These are phyloP conservation scores for Lasioglossum calceatum DNA, from an alignment of 2,888 invertebrate genomes.

Conservation along the genomic window DNA sequence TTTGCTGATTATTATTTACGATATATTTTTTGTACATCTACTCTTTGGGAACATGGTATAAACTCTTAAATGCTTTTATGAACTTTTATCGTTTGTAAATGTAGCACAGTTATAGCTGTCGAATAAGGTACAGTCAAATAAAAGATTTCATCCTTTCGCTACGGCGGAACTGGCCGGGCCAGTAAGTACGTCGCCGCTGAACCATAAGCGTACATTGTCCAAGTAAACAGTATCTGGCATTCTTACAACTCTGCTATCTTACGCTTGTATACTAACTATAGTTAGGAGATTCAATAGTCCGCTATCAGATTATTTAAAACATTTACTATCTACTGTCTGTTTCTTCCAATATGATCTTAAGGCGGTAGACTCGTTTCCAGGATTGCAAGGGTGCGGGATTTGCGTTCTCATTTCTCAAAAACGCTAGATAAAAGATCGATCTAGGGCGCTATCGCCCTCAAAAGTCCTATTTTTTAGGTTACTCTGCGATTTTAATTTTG, in stretches of 20 bases:
- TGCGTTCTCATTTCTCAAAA: too few relatives aligned
- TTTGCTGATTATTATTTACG: background rate
- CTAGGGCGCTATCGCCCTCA: too few relatives aligned
- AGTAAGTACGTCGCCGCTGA: background rate
- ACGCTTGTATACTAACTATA: background rate
- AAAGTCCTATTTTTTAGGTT: too few relatives aligned
- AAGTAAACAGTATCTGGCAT: background rate
- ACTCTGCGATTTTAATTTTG: too few relatives aligned
- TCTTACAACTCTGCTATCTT: background rate
- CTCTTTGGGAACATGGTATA: too few relatives aligned
- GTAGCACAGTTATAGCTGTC: background rate
- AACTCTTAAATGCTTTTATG: too few relatives aligned
- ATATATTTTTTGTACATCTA: background rate
- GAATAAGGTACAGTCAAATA: too few relatives aligned
- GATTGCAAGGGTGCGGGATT: too few relatives aligned
- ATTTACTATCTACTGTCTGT: background rate
- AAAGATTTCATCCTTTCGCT: background rate
- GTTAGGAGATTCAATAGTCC: background rate
- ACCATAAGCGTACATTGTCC: background rate
- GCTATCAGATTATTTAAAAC: too few relatives aligned
- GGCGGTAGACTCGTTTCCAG: too few relatives aligned
- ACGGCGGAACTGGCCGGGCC: background rate
- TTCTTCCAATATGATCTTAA: background rate
- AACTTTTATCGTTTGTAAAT: background rate
- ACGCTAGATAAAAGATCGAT: too few relatives aligned